phyloP scores from a whole-genome alignment of 2,888 invertebrate species.

The Drosophila antonietae region DNA sequence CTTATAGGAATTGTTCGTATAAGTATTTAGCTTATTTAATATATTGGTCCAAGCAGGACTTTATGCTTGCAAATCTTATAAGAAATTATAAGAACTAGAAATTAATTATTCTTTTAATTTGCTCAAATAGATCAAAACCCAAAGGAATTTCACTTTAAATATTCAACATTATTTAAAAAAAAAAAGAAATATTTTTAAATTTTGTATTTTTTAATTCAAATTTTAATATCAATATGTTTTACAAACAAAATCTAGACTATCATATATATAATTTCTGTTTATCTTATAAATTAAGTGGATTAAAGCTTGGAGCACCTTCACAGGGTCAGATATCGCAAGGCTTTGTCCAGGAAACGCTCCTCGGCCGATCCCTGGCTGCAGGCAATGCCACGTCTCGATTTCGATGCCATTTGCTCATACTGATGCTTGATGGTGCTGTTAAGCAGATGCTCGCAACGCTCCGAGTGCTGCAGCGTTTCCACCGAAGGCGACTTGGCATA shows the following conservation, averaged over 20 bases:
- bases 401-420: conserved; percentile 31
- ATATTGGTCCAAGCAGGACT: too few relatives aligned
- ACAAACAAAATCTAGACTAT: conserved; percentile 39
- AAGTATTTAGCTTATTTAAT: too few relatives aligned
- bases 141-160: too few relatives aligned
- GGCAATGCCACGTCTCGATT: conserved; percentile 46
- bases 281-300: neutral
- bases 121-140: too few relatives aligned
- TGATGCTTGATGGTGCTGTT: conserved; percentile 42
- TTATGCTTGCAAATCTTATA: too few relatives aligned
- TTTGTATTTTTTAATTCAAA: neutral
- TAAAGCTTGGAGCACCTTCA: conserved; percentile 38
- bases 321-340: conserved; percentile 78
- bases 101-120: too few relatives aligned
- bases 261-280: neutral
- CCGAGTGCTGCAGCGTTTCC: conserved; percentile 19
- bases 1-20: too few relatives aligned
- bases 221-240: conserved; percentile 46
- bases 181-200: neutral
- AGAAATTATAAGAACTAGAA: too few relatives aligned
- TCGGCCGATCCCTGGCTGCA: conserved; percentile 48
- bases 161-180: too few relatives aligned
- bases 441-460: conserved; percentile 52
- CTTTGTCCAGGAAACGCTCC: conserved; percentile 74
- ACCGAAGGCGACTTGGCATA: conserved; percentile 40